Percentiles rank a stretch among this genome's conserved stretches.
Evolutionary conservation across 2,113 vertebrate species (phyloP).

Genomic region (Morphnarchus princeps): DNA sequence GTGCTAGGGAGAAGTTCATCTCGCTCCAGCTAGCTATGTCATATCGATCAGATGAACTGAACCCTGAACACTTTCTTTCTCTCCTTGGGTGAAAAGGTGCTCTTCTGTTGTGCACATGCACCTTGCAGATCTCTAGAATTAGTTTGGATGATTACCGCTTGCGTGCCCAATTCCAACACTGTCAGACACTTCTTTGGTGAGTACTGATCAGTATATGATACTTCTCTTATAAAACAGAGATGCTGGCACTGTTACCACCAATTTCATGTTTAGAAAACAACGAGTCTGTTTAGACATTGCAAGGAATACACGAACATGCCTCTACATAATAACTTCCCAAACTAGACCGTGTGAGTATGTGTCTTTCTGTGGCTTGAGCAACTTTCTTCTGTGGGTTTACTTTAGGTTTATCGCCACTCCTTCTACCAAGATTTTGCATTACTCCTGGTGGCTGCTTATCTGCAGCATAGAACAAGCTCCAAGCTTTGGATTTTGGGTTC

Average conservation of each 20-base stretch:
- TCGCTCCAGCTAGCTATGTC: not conserved
- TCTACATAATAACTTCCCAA: not conserved
- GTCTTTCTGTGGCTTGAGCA: not conserved
- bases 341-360: not conserved
- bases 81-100: not conserved
- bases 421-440: not conserved
- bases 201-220: not conserved
- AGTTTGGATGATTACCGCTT: not conserved
- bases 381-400: not conserved
- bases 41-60: accelerated
- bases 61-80: not conserved
- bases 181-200: not conserved
- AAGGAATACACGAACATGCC: not conserved
- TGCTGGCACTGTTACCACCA: not conserved
- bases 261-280: not conserved
- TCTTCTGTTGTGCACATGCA: not conserved
- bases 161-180: not conserved
- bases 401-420: not conserved
- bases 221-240: not conserved
- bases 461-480: not conserved
- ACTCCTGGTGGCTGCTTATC: not conserved
- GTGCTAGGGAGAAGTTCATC: not conserved
- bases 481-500: not conserved
- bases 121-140: not conserved
- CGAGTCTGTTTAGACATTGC: not conserved